These are phyloP conservation scores for Dicyrtomina minuta DNA, from an alignment of 2,888 invertebrate genomes.

Conservation along the genomic window DNA sequence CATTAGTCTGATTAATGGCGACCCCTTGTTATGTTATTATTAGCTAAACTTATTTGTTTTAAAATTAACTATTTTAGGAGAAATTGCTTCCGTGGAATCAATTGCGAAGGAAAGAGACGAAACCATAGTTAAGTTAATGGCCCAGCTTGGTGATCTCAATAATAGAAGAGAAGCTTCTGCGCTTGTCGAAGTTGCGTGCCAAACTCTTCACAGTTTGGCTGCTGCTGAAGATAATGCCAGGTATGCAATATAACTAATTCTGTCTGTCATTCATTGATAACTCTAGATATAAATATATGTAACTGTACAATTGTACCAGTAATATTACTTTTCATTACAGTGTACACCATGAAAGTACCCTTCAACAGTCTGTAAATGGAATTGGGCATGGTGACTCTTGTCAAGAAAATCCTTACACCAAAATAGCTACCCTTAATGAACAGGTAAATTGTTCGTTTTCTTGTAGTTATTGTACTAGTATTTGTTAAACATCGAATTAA, in stretches of 20 bases:
- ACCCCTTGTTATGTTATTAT: too few species aligned
- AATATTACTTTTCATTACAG: too few species aligned
- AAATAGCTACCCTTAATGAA: constrained; percentile 11
- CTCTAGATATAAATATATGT: too few species aligned
- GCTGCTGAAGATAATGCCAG: background rate
- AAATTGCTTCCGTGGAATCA: constrained; percentile 38
- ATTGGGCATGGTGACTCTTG: too few species aligned
- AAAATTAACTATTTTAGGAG: too few species aligned
- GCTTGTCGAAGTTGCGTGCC: constrained; percentile 37
- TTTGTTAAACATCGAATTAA: background rate
- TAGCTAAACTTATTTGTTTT: too few species aligned
- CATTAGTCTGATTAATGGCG: too few species aligned
- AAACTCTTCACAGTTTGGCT: constrained; percentile 30
- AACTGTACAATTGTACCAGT: too few species aligned
- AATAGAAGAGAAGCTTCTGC: constrained; percentile 26
- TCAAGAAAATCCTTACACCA: background rate
- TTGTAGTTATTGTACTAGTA: background rate
- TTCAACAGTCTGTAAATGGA: too few species aligned
- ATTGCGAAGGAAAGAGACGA: constrained; percentile 34
- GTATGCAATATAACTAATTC: constrained; percentile 1
- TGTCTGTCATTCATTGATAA: background rate
- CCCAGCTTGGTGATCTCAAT: constrained; percentile 41
- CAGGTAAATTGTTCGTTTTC: background rate
- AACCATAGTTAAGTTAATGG: constrained; percentile 31
- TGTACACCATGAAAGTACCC: too few species aligned